Evolutionary conservation across 2,797 vertebrate genomes (phyloP), one percentile per base, ranked within the genome.

Genomic region (Vultur gryphus): DNA sequence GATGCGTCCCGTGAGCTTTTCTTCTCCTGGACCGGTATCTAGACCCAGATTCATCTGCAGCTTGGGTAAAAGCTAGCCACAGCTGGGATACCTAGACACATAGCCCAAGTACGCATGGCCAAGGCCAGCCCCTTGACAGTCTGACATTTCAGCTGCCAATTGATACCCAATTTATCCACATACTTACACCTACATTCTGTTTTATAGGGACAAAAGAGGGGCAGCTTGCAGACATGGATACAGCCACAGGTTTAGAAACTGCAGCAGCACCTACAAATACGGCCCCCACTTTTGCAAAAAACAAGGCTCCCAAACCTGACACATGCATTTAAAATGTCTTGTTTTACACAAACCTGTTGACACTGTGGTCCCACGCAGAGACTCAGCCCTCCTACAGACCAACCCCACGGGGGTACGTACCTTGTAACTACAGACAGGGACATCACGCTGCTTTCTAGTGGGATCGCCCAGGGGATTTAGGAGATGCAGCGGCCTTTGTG

Each of bases 281-380:
- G 37, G 37, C 37, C 37, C 37, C 37, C 31, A 2, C 14, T 81
- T 70, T 15, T 25, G 25, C 15, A 13, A n/a, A 33, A 43, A 70
- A 10, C 19, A 26, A 49, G 15, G 21, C 55, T 57, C 69, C 55
- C 39, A 44, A n/a, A 57, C 54, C 49, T 5, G 26, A 20, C 3
- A 11, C 2, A 1, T 7, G 7, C 37, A 23, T n/a, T 29, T 41
- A 6, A 26, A 18, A n/a, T 23, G 7, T 6, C 28, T 21, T 4
- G 14, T 39, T 46, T 48, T 21, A 31, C 4, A 0, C n/a, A 24
- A 37, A 11, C 7, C 26, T 11, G 3, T n/a, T 7, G 35, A 23
- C 10, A 8, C 52, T 11, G 26, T 3, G 52, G 52, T n/a, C 46
- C 41, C 24, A 12, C 1, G 4, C 44, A 24, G 7, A 52, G 46